These are phyloP conservation scores for Drosophila lacteicornis DNA, from an alignment of 1,140 invertebrate genomes.

Conservation along the genomic window DNA sequence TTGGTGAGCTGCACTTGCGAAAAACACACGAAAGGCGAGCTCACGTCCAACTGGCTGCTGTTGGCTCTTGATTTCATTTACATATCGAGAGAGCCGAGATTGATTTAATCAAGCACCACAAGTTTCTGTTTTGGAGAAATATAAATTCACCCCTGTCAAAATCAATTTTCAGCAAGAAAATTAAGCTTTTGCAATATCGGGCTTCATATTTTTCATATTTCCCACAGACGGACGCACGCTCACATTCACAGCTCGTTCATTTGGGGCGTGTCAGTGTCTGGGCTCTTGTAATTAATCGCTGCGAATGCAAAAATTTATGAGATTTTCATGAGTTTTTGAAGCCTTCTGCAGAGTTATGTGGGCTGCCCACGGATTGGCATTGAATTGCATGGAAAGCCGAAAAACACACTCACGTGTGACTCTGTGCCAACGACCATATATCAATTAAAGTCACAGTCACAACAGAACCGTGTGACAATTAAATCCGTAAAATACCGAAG, in stretches of 20 bases:
- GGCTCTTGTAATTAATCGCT: constrained; percentile 74
- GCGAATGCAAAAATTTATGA: constrained; percentile 74
- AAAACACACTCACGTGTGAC: constrained; percentile 61
- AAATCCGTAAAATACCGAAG: constrained; percentile 45
- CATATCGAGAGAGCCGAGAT: constrained; percentile 47
- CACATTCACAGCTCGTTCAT: constrained; percentile 30
- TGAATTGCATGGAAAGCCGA: constrained; percentile 66
- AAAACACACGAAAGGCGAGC: constrained; percentile 27
- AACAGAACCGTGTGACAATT: constrained; percentile 80
- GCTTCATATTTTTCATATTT: constrained; percentile 61
- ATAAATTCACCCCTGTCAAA: constrained; percentile 65
- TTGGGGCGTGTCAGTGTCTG: constrained; percentile 63
- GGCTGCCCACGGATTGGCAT: constrained; percentile 55
- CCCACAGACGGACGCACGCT: constrained; percentile 21
- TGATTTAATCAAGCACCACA: constrained; percentile 67
- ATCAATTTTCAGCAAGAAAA: constrained; percentile 54
- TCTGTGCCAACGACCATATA: constrained; percentile 57
- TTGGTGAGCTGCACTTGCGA: constrained; percentile 76
- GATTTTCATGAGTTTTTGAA: constrained; percentile 74
- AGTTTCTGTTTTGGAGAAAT: constrained; percentile 40
- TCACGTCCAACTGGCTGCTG: constrained; percentile 14
- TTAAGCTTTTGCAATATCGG: constrained; percentile 38
- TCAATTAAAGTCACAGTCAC: constrained; percentile 77
- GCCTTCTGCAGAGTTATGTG: constrained; percentile 62
- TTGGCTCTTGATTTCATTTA: constrained; percentile 48